Conservation (phyloP, 2,113 vertebrate genomes). For the Noturus placidus region DNA sequence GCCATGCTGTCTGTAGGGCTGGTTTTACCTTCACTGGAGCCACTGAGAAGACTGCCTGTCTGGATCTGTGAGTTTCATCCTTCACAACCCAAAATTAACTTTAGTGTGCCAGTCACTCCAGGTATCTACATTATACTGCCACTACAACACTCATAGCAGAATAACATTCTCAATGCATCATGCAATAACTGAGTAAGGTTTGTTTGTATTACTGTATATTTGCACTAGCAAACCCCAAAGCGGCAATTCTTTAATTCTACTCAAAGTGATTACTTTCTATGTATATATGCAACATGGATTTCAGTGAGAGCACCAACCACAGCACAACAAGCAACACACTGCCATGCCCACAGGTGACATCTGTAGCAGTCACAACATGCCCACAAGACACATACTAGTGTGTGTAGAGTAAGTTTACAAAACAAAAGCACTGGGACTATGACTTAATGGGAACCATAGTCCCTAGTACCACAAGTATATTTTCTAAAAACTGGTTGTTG, state of each 20-base stretch:
- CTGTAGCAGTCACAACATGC: not conserved
- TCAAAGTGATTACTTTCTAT: not conserved
- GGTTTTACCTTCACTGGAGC: slow-evolving; percentile 65
- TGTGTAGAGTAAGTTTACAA: not conserved
- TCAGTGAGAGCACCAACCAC: not conserved
- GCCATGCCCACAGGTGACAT: not conserved
- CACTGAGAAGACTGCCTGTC: slow-evolving; percentile 66
- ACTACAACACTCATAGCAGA: not conserved
- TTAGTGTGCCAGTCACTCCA: slow-evolving; percentile 6
- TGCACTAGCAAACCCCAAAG: not conserved
- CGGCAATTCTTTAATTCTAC: too few species aligned
- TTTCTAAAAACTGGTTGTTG: not conserved
- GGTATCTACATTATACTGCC: slow-evolving; percentile 9
- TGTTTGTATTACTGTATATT: not conserved
- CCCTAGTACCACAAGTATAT: not conserved
- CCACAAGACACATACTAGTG: not conserved
- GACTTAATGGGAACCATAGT: not conserved
- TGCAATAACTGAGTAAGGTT: not conserved
- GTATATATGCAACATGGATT: not conserved
- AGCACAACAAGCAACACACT: not conserved
- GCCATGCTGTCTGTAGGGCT: slow-evolving; percentile 68
- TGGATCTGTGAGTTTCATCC: slow-evolving; percentile 50
- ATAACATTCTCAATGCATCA: not conserved
- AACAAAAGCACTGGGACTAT: not conserved
- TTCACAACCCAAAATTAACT: slow-evolving; percentile 40